A percentile compares a stretch with the other conserved stretches of the same genome.
Evolutionary conservation across 2,888 invertebrate species (phyloP).

Genomic region (Cheiracanthium punctorium): DNA sequence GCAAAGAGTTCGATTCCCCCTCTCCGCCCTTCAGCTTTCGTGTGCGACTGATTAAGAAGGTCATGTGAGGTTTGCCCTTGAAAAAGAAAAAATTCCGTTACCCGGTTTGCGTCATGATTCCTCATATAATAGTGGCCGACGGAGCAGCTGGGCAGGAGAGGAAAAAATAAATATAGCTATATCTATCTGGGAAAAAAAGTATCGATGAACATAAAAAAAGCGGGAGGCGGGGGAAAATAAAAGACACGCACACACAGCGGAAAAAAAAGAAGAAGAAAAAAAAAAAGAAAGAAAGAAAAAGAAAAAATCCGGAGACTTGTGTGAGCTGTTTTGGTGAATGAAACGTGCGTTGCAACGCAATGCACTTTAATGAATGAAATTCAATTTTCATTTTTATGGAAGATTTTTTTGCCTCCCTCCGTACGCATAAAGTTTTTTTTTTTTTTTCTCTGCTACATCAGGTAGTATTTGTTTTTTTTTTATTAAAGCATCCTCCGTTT

Average conservation of each 20-base stretch:
- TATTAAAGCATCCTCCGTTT: slow-evolving; percentile 29
- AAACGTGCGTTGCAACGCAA: slow-evolving; percentile 63
- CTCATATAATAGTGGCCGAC: slow-evolving; percentile 36
- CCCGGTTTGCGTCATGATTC: slow-evolving; percentile 41
- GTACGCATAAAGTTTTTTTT: slow-evolving; percentile 27
- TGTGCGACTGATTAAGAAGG: slow-evolving; percentile 21
- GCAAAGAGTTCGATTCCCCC: too few relatives aligned
- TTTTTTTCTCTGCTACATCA: slow-evolving; percentile 18
- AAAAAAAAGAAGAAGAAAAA: slow-evolving; percentile 30
- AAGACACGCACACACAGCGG: background rate
- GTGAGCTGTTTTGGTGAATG: background rate
- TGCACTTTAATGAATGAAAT: slow-evolving; percentile 67
- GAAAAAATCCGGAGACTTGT: background rate
- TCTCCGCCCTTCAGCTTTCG: too few relatives aligned
- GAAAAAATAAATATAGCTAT: too few relatives aligned
- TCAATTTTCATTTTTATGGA: slow-evolving; percentile 62
- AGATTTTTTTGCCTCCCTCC: slow-evolving; percentile 24
- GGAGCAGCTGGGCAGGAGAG: slow-evolving; percentile 45
- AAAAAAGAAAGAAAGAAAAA: slow-evolving; percentile 26
- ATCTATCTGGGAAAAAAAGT: too few relatives aligned
- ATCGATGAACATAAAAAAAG: too few relatives aligned
- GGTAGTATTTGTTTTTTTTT: slow-evolving; percentile 43
- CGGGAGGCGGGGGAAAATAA: too few relatives aligned
- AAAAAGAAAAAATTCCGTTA: slow-evolving; percentile 46
- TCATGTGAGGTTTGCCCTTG: slow-evolving; percentile 49